phyloP scores from a whole-genome alignment of 2,113 vertebrate species.

The Glareola pratincola region DNA sequence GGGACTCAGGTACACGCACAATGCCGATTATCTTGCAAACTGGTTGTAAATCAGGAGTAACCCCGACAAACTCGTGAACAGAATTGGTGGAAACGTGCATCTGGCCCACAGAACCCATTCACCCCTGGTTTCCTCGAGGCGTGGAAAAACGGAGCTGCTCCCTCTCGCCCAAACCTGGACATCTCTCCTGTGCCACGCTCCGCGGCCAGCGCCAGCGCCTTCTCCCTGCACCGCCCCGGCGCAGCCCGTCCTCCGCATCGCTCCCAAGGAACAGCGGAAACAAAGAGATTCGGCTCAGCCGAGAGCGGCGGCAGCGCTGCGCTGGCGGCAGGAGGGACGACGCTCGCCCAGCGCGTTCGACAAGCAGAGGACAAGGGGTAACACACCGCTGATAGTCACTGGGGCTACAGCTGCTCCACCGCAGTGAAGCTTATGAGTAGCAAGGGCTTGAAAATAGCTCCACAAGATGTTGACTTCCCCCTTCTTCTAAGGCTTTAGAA shows the following conservation, averaged over 20 bases:
- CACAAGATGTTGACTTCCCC: not conserved
- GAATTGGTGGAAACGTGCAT: not conserved
- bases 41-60: not conserved
- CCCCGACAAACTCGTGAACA: not conserved
- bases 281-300: too few species aligned
- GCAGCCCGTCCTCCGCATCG: not conserved
- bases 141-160: not conserved
- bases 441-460: not conserved
- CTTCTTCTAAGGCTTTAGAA: not conserved
- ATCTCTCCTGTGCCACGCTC: not conserved
- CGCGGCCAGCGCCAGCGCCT: not conserved
- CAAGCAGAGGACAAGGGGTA: not conserved
- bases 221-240: not conserved
- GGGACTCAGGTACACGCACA: not conserved
- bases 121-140: not conserved
- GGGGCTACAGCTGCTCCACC: not conserved
- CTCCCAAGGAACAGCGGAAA: not conserved
- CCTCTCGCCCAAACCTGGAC: not conserved
- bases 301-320: not conserved
- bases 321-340: not conserved
- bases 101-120: not conserved
- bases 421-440: not conserved
- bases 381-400: not conserved
- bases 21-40: not conserved
- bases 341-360: not conserved